These are phyloP conservation scores for Iphiclides podalirius DNA, from an alignment of 2,888 invertebrate species.

Conservation along the genomic window DNA sequence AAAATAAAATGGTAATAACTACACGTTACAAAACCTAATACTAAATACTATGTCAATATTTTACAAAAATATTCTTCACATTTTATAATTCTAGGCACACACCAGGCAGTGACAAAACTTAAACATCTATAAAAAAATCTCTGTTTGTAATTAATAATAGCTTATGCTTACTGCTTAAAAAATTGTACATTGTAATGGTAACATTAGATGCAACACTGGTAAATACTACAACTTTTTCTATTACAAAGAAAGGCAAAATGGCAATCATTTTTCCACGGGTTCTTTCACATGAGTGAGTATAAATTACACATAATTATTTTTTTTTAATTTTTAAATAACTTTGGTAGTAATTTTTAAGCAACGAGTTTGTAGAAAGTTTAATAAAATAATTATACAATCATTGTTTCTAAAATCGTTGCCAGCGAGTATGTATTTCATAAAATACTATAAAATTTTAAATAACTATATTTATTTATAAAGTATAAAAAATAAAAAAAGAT, in stretches of 20 bases:
- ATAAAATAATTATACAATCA: background rate
- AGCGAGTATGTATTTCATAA: no score
- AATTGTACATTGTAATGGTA: constrained; percentile 42
- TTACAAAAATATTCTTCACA: constrained; percentile 65
- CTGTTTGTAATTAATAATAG: constrained; percentile 1
- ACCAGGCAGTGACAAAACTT: constrained; percentile 55
- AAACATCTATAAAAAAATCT: background rate
- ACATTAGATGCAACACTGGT: constrained; percentile 35
- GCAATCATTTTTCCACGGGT: constrained; percentile 45
- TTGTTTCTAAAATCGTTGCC: background rate
- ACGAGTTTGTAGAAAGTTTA: background rate
- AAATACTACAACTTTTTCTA: constrained; percentile 22
- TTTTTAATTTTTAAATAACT: constrained; percentile 26
- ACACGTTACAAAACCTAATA: constrained; percentile 26
- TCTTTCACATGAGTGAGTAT: constrained; percentile 1
- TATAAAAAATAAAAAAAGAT: no score
- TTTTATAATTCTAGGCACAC: constrained; percentile 41
- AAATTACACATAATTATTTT: background rate
- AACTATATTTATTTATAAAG: no score
- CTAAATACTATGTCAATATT: constrained; percentile 50
- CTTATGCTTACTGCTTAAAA: constrained; percentile 11
- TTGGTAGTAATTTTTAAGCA: constrained; percentile 23
- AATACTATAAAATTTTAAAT: no score
- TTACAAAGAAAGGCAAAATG: constrained; percentile 64
- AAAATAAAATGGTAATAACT: constrained; percentile 23